A percentile compares a stretch with the other conserved stretches of the same genome.
These are phyloP conservation scores for Cylas formicarius DNA, from an alignment of 1,140 invertebrate genomes.

Conservation along the genomic window DNA sequence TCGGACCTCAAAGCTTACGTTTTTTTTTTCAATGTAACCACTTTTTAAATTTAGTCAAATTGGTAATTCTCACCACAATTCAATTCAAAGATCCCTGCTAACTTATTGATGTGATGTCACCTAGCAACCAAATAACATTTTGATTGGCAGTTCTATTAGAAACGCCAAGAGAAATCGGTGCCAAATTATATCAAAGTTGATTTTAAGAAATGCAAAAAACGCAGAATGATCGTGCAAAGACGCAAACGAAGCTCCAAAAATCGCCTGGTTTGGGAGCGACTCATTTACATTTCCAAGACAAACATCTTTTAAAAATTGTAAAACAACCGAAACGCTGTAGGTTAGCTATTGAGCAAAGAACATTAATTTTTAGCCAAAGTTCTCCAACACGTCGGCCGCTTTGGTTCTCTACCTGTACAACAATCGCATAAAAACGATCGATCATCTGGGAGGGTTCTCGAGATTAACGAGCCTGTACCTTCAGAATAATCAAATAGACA, in stretches of 20 bases:
- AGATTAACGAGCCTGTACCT: conserved; percentile 59
- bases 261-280: conserved; percentile 37
- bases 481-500: conserved; percentile 58
- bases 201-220: conserved; percentile 2
- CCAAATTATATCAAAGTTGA: not conserved
- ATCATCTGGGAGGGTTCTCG: conserved; percentile 50
- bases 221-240: conserved; percentile 3
- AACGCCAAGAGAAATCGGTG: not conserved
- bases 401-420: conserved; percentile 58
- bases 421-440: conserved; percentile 53
- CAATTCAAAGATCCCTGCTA: no score
- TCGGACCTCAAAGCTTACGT: no score
- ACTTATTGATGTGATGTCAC: conserved; percentile 2
- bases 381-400: conserved; percentile 45
- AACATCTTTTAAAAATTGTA: conserved; percentile 46
- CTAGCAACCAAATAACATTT: conserved; percentile 6
- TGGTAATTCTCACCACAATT: no score
- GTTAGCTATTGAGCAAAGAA: conserved; percentile 1
- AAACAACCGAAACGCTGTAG: conserved; percentile 21
- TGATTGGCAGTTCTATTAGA: not conserved
- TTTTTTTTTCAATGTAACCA: not conserved
- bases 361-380: conserved; percentile 44
- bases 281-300: conserved; percentile 48
- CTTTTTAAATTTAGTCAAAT: not conserved
- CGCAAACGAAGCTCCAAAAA: conserved; percentile 14